Percentiles rank a stretch among this genome's conserved stretches.
These are phyloP conservation scores for Acrocephalus scirpaceus DNA, from an alignment of 2,797 vertebrate genomes.

Conservation along the genomic window DNA sequence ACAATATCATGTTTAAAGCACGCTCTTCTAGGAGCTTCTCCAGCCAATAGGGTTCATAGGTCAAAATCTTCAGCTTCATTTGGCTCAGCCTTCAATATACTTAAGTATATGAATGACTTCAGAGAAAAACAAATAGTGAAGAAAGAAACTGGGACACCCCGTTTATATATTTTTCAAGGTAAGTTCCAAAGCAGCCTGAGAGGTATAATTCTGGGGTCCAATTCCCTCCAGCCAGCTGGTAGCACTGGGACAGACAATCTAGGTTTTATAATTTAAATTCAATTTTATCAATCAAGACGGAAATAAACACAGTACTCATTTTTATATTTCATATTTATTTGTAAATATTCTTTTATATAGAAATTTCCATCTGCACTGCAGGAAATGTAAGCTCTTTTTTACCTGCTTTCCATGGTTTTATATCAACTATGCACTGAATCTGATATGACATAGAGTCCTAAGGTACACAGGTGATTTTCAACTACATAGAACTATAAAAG, in stretches of 20 bases:
- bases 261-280: not conserved
- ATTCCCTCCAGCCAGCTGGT: not conserved
- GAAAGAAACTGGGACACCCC: not conserved
- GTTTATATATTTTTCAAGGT: not conserved
- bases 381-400: not conserved
- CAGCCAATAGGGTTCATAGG: slow-evolving; percentile 12
- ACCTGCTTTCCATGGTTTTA: not conserved
- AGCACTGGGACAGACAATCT: not conserved
- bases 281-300: not conserved
- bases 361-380: not conserved
- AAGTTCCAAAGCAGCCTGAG: not conserved
- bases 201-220: not conserved
- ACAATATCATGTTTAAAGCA: slow-evolving; percentile 66
- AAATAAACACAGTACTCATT: not conserved
- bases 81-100: slow-evolving; percentile 22
- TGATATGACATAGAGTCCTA: not conserved
- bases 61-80: slow-evolving; percentile 25
- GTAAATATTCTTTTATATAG: not conserved
- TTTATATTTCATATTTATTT: not conserved
- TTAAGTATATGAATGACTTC: not conserved
- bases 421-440: not conserved
- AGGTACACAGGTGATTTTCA: not conserved
- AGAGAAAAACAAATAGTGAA: not conserved
- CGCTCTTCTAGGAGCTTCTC: slow-evolving; percentile 33
- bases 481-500: not conserved